phyloP scores from a whole-genome alignment of 2,797 vertebrate species.

The Acanthornis magna region DNA sequence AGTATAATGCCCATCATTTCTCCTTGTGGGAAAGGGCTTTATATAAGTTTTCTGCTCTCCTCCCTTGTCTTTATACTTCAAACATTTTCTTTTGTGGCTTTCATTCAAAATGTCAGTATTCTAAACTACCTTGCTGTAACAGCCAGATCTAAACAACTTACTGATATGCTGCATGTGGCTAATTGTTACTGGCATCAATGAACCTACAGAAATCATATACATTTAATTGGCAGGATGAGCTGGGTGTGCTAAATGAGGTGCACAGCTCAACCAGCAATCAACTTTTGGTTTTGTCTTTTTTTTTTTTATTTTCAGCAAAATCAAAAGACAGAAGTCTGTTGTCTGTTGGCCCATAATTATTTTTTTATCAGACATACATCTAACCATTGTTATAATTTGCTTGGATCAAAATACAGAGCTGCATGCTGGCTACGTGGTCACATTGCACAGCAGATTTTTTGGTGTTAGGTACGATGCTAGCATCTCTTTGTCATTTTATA shows the following conservation, averaged over 20 bases:
- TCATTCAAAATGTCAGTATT: background rate
- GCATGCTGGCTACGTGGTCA: background rate
- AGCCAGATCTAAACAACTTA: background rate
- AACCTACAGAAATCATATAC: background rate
- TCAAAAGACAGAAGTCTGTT: background rate
- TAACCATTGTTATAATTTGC: background rate
- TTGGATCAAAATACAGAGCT: background rate
- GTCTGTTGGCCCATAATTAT: background rate
- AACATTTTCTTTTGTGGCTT: background rate
- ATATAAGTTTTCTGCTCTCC: background rate
- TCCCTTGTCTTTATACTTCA: background rate
- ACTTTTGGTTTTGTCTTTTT: background rate
- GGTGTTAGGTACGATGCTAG: background rate
- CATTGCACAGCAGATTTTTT: background rate
- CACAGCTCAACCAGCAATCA: background rate
- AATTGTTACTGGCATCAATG: background rate
- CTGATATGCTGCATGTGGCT: background rate
- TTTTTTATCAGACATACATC: background rate
- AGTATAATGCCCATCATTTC: background rate
- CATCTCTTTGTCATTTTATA: background rate
- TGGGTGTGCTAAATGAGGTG: background rate
- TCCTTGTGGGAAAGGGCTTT: background rate
- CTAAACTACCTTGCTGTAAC: background rate
- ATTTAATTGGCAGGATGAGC: background rate
- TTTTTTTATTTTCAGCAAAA: background rate